phyloP scores from a whole-genome alignment of 2,888 invertebrate species.

The Lasioglossum lativentre region DNA sequence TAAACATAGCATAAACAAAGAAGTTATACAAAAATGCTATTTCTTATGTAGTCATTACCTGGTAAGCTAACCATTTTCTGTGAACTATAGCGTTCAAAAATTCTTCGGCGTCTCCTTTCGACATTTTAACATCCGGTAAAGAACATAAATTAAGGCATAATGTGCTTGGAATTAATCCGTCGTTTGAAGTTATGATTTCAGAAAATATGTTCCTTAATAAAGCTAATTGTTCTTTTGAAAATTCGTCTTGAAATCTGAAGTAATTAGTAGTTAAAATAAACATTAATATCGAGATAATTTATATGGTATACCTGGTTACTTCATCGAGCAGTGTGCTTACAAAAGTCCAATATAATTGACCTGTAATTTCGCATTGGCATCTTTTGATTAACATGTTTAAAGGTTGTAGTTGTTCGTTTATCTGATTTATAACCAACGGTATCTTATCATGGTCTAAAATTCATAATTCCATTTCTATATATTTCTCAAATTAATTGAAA shows the following conservation, averaged over 20 bases:
- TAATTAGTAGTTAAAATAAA: slow-evolving; percentile 17
- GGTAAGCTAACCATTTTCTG: slow-evolving; percentile 73
- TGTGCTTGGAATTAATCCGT: slow-evolving; percentile 72
- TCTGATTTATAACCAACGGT: slow-evolving; percentile 59
- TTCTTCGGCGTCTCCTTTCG: slow-evolving; percentile 70
- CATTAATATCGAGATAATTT: neutral
- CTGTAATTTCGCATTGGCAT: slow-evolving; percentile 77
- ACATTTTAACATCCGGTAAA: slow-evolving; percentile 66
- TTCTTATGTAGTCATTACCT: slow-evolving; percentile 65
- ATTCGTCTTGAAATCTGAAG: slow-evolving; percentile 74
- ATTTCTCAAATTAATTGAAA: neutral
- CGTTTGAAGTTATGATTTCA: slow-evolving; percentile 74
- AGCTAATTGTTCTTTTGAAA: slow-evolving; percentile 70
- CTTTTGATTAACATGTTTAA: slow-evolving; percentile 76
- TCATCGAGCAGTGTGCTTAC: slow-evolving; percentile 70
- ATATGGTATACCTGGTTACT: slow-evolving; percentile 65
- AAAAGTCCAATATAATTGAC: slow-evolving; percentile 78
- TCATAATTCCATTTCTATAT: slow-evolving; percentile 10
- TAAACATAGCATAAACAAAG: neutral
- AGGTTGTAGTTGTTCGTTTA: slow-evolving; percentile 75
- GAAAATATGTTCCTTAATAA: slow-evolving; percentile 75
- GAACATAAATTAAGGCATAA: slow-evolving; percentile 75
- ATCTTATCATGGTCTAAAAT: slow-evolving; percentile 69
- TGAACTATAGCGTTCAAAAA: slow-evolving; percentile 71
- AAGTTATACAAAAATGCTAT: neutral